phyloP scores from a whole-genome alignment of 2,797 vertebrate species.

The Chelonia mydas region DNA sequence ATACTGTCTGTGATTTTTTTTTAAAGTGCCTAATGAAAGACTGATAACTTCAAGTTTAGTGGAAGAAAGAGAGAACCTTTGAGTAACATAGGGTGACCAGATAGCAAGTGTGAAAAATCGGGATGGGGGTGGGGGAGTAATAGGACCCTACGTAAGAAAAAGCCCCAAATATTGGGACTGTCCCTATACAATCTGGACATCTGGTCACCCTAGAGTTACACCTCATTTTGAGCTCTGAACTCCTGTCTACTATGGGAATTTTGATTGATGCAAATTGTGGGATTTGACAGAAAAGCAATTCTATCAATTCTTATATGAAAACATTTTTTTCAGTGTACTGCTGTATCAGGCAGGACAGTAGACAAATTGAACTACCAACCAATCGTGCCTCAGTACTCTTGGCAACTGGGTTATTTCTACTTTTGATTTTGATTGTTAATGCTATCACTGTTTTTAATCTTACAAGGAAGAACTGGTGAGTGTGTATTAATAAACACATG shows the following conservation, averaged over 20 bases:
- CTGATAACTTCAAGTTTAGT: background rate
- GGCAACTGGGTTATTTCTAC: slow-evolving; percentile 16
- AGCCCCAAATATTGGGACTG: too few species aligned
- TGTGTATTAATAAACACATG: slow-evolving; percentile 26
- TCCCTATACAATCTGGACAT: too few species aligned
- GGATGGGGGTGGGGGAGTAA: too few species aligned
- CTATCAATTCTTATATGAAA: background rate
- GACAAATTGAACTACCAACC: background rate
- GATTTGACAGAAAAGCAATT: background rate
- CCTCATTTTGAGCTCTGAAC: background rate
- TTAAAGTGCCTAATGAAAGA: background rate
- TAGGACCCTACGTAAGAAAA: too few species aligned
- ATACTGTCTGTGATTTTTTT: background rate
- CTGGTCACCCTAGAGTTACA: background rate
- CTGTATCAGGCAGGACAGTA: background rate
- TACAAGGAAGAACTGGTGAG: background rate
- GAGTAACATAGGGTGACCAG: background rate
- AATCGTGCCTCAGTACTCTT: background rate
- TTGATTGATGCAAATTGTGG: background rate
- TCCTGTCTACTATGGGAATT: background rate
- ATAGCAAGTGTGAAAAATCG: too few species aligned
- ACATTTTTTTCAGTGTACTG: background rate
- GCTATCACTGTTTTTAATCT: slow-evolving; percentile 13
- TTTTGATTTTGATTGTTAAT: slow-evolving; percentile 36
- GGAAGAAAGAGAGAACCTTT: background rate